A percentile compares a stretch with the other conserved stretches of the same genome.
phyloP scores from a whole-genome alignment of 2,797 vertebrate genomes.

The Otolemur crassicaudatus region DNA sequence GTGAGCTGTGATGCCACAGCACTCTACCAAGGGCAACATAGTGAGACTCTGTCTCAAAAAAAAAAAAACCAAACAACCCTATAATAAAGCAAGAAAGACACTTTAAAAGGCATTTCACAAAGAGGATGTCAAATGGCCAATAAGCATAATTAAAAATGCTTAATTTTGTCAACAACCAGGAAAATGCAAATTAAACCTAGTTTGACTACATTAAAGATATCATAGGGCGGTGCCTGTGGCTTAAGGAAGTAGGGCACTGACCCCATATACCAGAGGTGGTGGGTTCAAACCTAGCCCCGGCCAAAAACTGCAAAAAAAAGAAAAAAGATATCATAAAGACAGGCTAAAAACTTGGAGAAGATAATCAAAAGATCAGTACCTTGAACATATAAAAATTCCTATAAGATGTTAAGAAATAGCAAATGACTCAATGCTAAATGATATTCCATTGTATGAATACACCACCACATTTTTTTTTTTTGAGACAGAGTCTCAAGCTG shows the following conservation, averaged over 20 bases:
- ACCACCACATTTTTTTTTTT: too few species aligned
- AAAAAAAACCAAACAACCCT: background rate
- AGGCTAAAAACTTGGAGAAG: background rate
- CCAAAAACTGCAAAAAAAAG: too few species aligned
- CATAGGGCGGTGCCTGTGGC: too few species aligned
- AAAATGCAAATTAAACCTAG: background rate
- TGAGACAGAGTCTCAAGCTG: too few species aligned
- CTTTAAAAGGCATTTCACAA: background rate
- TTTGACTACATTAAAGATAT: background rate
- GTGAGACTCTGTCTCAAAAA: background rate
- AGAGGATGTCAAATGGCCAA: background rate
- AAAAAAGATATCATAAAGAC: background rate
- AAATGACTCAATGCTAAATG: background rate
- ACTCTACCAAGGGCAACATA: too few species aligned
- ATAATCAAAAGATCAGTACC: background rate
- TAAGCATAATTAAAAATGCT: background rate
- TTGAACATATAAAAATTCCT: background rate
- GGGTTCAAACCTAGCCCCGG: too few species aligned
- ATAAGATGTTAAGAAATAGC: background rate
- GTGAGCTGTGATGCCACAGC: too few species aligned
- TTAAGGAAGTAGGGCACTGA: too few species aligned
- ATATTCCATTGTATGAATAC: background rate
- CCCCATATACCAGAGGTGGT: too few species aligned
- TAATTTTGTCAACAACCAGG: background rate
- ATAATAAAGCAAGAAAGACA: background rate